These are phyloP conservation scores for Drosophila chauvacae DNA, from an alignment of 1,140 invertebrate species.

Conservation along the genomic window DNA sequence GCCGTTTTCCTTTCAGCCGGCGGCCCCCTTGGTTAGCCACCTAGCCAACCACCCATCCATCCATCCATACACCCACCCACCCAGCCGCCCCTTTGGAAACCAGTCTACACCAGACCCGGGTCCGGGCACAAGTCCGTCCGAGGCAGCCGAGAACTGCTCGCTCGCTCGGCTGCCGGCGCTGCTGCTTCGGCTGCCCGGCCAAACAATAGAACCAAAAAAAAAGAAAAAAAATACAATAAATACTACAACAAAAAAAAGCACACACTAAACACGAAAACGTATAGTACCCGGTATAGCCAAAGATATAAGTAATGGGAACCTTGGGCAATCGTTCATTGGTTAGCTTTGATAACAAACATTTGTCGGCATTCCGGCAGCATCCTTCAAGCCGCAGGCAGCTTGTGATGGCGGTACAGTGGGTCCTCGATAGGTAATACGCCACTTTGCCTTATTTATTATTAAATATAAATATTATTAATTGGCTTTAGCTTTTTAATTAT, in stretches of 20 bases:
- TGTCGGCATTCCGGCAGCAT: constrained; percentile 41
- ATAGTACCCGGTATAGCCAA: constrained; percentile 15
- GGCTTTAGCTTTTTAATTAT: too few relatives aligned
- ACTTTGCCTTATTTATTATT: neutral
- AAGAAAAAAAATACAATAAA: neutral
- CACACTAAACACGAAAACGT: constrained; percentile 4
- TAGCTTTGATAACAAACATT: constrained; percentile 50
- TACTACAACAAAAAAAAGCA: constrained; percentile 9
- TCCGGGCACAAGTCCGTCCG: constrained; percentile 33
- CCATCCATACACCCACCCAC: neutral
- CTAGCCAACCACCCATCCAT: neutral
- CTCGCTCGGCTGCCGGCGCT: constrained; percentile 15
- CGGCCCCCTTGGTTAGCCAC: neutral
- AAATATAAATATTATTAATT: neutral
- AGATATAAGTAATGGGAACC: constrained; percentile 43
- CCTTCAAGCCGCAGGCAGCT: constrained; percentile 16
- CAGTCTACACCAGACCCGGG: constrained; percentile 29
- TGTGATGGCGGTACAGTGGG: constrained; percentile 2
- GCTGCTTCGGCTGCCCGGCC: constrained; percentile 36
- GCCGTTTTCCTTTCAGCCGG: constrained; percentile 22
- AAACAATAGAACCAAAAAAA: constrained; percentile 30
- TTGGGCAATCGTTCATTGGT: constrained; percentile 54
- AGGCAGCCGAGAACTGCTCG: constrained; percentile 20
- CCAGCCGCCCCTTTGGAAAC: constrained; percentile 8
- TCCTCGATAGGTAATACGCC: neutral